phyloP scores from a whole-genome alignment of 2,113 vertebrate genomes.

The Egretta garzetta region DNA sequence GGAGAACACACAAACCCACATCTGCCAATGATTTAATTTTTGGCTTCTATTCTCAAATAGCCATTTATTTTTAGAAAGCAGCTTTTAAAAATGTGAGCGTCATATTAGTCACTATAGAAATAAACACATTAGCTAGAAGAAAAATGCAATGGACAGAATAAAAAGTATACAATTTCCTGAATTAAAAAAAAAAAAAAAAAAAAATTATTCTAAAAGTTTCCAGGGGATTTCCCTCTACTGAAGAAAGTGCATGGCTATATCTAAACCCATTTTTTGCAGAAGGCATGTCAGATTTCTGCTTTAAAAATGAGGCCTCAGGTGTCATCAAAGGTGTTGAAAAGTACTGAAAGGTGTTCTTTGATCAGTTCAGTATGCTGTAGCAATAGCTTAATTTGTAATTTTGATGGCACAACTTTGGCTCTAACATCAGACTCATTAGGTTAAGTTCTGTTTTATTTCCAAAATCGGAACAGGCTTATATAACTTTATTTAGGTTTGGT shows the following conservation, averaged over 20 bases:
- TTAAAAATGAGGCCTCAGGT: background rate
- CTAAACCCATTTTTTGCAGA: background rate
- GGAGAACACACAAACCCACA: background rate
- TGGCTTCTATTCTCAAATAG: background rate
- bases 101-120: background rate
- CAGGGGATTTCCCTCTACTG: background rate
- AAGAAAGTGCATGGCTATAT: background rate
- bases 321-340: background rate
- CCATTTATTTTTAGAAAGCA: background rate
- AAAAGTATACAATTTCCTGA: background rate
- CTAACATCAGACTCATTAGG: background rate
- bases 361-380: background rate
- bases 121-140: background rate
- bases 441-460: background rate
- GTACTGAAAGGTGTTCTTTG: background rate
- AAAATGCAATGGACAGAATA: background rate
- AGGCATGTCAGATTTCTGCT: background rate
- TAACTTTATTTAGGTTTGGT: background rate
- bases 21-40: background rate
- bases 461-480: background rate
- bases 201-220: background rate
- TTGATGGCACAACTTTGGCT: background rate
- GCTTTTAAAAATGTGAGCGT: background rate
- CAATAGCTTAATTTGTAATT: background rate
- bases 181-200: background rate